Evolutionary conservation across 2,797 vertebrate species (phyloP).

Genomic region (Pseudomugil tenellus): DNA sequence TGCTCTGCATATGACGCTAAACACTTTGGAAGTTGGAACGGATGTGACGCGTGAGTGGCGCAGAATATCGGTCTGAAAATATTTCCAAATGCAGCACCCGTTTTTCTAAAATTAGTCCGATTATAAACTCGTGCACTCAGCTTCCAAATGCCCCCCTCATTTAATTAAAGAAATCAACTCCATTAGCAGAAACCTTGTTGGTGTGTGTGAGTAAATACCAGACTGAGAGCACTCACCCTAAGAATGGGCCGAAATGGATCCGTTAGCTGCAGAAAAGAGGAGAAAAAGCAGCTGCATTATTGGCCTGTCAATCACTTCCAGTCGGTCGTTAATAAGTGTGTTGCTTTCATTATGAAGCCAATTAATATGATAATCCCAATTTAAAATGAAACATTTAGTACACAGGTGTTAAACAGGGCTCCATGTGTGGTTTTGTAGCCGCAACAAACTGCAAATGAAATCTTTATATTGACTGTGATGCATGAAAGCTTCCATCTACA

Average conservation of each 20-base stretch:
- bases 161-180: slow-evolving; percentile 61
- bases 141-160: slow-evolving; percentile 33
- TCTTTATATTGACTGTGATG: slow-evolving; percentile 4
- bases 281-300: slow-evolving; percentile 74
- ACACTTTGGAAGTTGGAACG: too few species aligned
- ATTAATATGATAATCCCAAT: slow-evolving; percentile 88
- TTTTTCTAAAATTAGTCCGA: background rate
- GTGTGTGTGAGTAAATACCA: slow-evolving; percentile 54
- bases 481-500: slow-evolving; percentile 2
- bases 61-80: background rate
- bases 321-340: slow-evolving; percentile 82
- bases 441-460: background rate
- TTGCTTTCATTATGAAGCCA: slow-evolving; percentile 84
- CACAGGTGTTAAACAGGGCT: slow-evolving; percentile 3
- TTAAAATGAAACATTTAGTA: slow-evolving; percentile 86
- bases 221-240: slow-evolving; percentile 87
- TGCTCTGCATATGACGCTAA: too few species aligned
- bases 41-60: background rate
- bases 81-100: background rate
- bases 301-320: slow-evolving; percentile 86
- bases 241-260: slow-evolving; percentile 97
- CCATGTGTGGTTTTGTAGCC: background rate
- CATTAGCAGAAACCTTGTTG: slow-evolving; percentile 52
- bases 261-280: slow-evolving; percentile 86
- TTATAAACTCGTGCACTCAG: slow-evolving; percentile 9